Base-by-base conservation (phyloP, 2,888 invertebrate species). In the Thecophora atra region DNA sequence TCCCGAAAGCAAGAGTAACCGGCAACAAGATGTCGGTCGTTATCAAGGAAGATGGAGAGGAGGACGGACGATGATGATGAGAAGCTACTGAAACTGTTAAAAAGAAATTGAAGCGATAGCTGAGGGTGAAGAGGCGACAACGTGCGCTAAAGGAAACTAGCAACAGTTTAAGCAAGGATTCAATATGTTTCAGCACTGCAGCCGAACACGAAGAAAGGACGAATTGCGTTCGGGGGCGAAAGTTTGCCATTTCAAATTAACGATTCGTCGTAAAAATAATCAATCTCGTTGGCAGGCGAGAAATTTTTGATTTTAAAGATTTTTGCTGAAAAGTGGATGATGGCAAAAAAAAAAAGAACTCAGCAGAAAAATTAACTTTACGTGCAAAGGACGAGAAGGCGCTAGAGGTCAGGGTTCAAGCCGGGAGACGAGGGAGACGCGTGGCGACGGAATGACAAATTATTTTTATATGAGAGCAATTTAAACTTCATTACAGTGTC, bases 201-300 rank as follows among this genome's bases (percentile, higher is more conserved):
- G 42, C 17, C 44, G n/a, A n/a, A 3, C 26, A 56, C 47, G 30
- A 15, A 30, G 64, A 26, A 15, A 7, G 24, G 44, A 56, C 7
- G 47, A 6, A 3, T n/a, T 26, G 6, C 19, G 19, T 8, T 24
- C 17, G 24, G n/a, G 8, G 60, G 11, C 21, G 26, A 71, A 60
- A 71, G 42, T 71, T 64, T 19, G 13, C 51, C 64, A 42, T 71
- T 71, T 71, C 47, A 71, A 64, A 71, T 71, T 71, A 71, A 71
- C 67, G 71, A 71, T 71, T 66, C 56, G 60, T 65, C 65, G 64
- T 71, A 64, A 71, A 71, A 71, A 71, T 71, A 64, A 71, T 71
- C 72, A 66, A 72, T 72, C 72, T 72, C 24, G 17, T 62, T 21
- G 37, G 62, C 63, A 62, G 72, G 58, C 72, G 66, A 52, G 58